These are phyloP conservation scores for Acanthiza pusilla DNA, from an alignment of 2,797 vertebrate genomes.

Conservation along the genomic window DNA sequence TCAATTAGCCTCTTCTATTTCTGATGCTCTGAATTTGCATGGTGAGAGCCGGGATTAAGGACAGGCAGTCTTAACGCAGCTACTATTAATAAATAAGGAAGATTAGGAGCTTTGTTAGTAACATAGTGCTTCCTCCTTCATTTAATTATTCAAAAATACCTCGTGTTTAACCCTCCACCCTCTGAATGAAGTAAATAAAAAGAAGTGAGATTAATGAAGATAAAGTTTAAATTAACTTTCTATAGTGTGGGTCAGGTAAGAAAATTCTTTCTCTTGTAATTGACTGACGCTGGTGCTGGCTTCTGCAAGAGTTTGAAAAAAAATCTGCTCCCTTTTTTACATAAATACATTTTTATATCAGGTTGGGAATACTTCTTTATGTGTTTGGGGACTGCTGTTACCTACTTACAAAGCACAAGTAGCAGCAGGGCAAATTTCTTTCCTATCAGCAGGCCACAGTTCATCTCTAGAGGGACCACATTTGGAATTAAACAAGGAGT, in stretches of 20 bases:
- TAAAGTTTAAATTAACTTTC: constrained; percentile 70
- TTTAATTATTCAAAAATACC: constrained; percentile 69
- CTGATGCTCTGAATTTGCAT: constrained; percentile 33
- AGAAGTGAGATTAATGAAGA: constrained; percentile 56
- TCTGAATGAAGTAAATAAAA: constrained; percentile 65
- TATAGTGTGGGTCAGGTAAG: background rate
- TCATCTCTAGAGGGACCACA: constrained; percentile 24
- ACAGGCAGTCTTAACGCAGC: constrained; percentile 44
- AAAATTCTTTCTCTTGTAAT: constrained; percentile 36
- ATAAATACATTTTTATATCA: constrained; percentile 49
- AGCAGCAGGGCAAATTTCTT: constrained; percentile 38
- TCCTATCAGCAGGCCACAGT: constrained; percentile 29
- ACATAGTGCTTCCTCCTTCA: constrained; percentile 57
- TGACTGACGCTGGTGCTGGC: background rate
- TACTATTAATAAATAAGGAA: constrained; percentile 70
- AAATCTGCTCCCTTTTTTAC: constrained; percentile 7
- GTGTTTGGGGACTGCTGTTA: constrained; percentile 32
- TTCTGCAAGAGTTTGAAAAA: background rate
- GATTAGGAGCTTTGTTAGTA: constrained; percentile 67
- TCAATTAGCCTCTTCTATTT: constrained; percentile 59
- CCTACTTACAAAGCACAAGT: constrained; percentile 28
- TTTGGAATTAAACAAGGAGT: constrained; percentile 38
- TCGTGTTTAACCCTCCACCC: constrained; percentile 35
- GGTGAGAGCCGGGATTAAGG: constrained; percentile 61
- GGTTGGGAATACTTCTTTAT: constrained; percentile 30